A percentile compares a stretch with the other conserved stretches of the same genome.
Evolutionary conservation across 92 coral and sea anemone species (phyloP).

Genomic region (Muricea muricata): DNA sequence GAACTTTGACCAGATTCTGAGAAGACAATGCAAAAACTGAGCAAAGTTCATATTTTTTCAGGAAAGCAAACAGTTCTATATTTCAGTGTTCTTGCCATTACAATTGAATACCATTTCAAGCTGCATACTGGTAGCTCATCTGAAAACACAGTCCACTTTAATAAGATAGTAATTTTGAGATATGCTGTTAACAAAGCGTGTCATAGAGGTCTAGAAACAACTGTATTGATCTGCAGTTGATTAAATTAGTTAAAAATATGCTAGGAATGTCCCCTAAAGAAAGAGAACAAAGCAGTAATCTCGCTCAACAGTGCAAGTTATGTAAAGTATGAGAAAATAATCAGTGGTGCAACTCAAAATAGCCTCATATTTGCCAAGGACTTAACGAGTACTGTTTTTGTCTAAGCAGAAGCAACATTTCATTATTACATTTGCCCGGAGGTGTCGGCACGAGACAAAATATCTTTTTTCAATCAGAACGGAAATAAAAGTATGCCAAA

Average conservation of each 20-base stretch:
- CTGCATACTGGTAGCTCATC: background rate
- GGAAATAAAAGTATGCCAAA: constrained; percentile 29
- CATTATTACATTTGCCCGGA: constrained; percentile 21
- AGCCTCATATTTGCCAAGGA: background rate
- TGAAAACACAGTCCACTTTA: background rate
- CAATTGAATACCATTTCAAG: no score
- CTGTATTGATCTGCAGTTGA: constrained; percentile 30
- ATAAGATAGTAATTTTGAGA: background rate
- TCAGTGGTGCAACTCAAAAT: background rate
- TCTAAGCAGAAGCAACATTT: background rate
- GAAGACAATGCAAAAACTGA: background rate
- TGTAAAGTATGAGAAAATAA: constrained; percentile 8
- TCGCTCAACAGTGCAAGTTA: background rate
- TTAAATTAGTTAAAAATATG: constrained; percentile 26
- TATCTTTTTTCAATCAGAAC: constrained; percentile 14
- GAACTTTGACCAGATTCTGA: constrained; percentile 6
- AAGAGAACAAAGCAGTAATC: constrained; percentile 24
- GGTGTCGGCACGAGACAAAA: constrained; percentile 44
- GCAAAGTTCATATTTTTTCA: background rate
- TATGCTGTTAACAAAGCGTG: background rate
- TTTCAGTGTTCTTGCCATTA: background rate
- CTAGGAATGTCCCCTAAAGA: constrained; percentile 2
- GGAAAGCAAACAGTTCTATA: background rate
- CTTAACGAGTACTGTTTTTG: background rate
- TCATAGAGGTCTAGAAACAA: constrained; percentile 28